Evolutionary conservation across 2,113 vertebrate genomes (phyloP), one percentile per base, ranked within the genome.

Genomic region (Triplophysa rosa): DNA sequence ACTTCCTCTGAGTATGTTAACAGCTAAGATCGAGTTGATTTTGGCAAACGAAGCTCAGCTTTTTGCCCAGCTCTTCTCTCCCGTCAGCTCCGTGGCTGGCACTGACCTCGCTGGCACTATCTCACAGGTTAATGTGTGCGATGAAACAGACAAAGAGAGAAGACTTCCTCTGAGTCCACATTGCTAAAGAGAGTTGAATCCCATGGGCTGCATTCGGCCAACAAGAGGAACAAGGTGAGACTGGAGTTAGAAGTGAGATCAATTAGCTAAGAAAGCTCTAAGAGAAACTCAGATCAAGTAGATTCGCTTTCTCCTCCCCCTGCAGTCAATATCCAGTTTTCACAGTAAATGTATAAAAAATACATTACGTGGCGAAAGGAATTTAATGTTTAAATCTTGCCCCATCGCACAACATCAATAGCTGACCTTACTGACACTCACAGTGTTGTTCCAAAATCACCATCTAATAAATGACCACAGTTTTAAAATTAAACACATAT

Each of bases 101-200:
- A 8, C 11, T 80, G 73, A 80, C 82, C 71, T 78, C 59, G 8
- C 29, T 63, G 45, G 19, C 37, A 56, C 67, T 67, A 45, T 77
- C 65, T 67, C 33, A 76, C 37, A 65, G 72, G 77, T 83, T 79
- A 83, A 76, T 80, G 59, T 33, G 37, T 83, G 58, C 54, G 70
- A 58, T 26, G 49, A 67, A 29, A 78, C 42, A 62, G 63, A 80
- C 45, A 58, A n/a, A 73, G 61, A 67, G 23, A 42, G 42, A 16
- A 42, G 33, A 61, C 58, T 26, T 67, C 54, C 54, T 74, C 14
- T 24, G 8, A 78, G 40, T 78, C 21, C 24, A 62, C 26, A 52
- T 26, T 9, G 69, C n/a, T 67, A 37, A 59, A 78, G 21, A 72
- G 23, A 9, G 63, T 65, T 67, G 24, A 78, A 37, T 72, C 62